Percentiles rank a stretch among this genome's conserved stretches.
These are phyloP conservation scores for Rhinoptilus africanus DNA, from an alignment of 2,113 vertebrate species.

Conservation along the genomic window DNA sequence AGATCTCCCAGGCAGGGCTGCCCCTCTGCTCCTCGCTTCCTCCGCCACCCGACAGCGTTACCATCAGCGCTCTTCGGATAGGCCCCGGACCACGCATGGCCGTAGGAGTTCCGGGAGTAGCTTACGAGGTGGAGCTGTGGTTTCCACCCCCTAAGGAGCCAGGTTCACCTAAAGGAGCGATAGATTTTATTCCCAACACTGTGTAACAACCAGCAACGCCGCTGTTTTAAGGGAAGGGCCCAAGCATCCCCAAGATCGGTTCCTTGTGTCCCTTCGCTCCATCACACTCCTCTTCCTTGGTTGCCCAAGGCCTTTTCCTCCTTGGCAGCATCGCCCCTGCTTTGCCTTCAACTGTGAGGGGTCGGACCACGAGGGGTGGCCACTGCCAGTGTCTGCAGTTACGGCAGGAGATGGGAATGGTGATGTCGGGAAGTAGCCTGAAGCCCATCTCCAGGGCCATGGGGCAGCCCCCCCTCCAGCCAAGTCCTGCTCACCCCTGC, in stretches of 20 bases:
- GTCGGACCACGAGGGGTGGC: neutral
- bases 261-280: neutral
- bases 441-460: fast-evolving
- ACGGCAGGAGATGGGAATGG: too few species aligned
- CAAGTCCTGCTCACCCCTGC: fast-evolving
- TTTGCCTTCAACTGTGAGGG: neutral
- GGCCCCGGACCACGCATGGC: too few species aligned
- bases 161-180: too few species aligned
- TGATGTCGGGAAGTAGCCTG: fast-evolving
- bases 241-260: neutral
- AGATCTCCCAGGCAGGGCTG: too few species aligned
- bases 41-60: too few species aligned
- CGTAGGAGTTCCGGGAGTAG: too few species aligned
- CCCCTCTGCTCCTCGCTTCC: too few species aligned
- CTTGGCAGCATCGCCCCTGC: neutral
- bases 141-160: too few species aligned
- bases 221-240: neutral
- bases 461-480: fast-evolving
- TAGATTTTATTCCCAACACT: neutral
- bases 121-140: too few species aligned
- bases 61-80: too few species aligned
- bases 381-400: fast-evolving
- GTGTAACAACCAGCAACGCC: neutral
- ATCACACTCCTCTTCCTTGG: neutral
- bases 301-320: neutral